A percentile compares a stretch with the other conserved stretches of the same genome.
phyloP scores from a whole-genome alignment of 2,797 vertebrate genomes.

The Morelia viridis region DNA sequence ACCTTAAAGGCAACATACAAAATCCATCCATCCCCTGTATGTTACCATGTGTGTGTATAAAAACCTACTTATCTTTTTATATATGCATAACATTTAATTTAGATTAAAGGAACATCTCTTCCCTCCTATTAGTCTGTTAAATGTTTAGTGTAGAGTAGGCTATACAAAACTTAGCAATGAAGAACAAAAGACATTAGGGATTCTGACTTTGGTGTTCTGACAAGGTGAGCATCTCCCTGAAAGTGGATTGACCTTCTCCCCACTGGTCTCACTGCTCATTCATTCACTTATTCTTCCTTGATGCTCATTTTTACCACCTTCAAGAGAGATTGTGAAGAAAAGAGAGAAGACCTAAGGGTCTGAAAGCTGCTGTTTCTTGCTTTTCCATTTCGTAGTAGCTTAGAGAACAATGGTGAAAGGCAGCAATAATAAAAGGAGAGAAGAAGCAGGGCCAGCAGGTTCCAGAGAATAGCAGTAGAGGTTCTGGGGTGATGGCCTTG shows the following conservation, averaged over 20 bases:
- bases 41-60: not conserved
- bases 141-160: not conserved
- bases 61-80: not conserved
- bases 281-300: not conserved
- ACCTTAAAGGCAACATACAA: not conserved
- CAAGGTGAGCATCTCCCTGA: not conserved
- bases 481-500: not conserved
- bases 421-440: not conserved
- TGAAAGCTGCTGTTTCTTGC: not conserved
- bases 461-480: not conserved
- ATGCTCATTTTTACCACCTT: not conserved
- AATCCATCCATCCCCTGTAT: not conserved
- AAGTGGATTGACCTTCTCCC: not conserved
- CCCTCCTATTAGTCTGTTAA: not conserved
- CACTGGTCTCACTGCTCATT: not conserved
- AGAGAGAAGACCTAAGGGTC: not conserved
- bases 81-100: not conserved
- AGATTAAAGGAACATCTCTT: not conserved
- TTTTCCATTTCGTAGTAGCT: not conserved
- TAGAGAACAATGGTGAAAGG: not conserved
- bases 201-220: not conserved
- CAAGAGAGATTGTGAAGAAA: not conserved
- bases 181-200: not conserved
- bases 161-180: not conserved
- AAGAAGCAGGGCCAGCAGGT: not conserved